Evolutionary conservation across 2,113 vertebrate genomes (phyloP), one percentile per base, ranked within the genome.

Genomic region (Accipiter virgatus): DNA sequence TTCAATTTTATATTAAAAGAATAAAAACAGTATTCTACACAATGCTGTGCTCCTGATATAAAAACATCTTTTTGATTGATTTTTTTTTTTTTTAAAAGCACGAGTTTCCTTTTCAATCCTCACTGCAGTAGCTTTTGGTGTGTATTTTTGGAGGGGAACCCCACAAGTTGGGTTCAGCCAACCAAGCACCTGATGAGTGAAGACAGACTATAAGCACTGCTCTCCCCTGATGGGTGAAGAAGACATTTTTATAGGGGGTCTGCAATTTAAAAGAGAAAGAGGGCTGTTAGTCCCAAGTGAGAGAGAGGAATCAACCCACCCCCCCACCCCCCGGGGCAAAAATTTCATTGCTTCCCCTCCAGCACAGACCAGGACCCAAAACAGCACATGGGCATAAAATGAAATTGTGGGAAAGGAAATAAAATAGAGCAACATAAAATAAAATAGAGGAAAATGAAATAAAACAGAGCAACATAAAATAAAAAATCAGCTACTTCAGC

Each of bases 261-360:
- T 99, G 99, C 96, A 98, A 98, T 99, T 99, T 98, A 99, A 99
- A 98, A 99, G 97, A 98, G 96, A 98, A 97, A 99, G 56, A 97
- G 78, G 77, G 80, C 45, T 34, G n/a, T 97, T 97, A 98, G 96
- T 96, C 53, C 38, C 2, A 23, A 6, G 7, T 15, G 65, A 52
- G 25, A 47, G 9, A 70, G 17, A 85, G 80, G 55, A 79, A 83
- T 42, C 38, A 17, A 40, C 36, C 40, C 40, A 3, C 4, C 6
- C 14, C 4, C 5, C 12, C 45, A 20, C 19, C 7, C 21, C 8
- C 29, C 0, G 0, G 8, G 20, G 25, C 7, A 61, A 45, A 62
- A n/a, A 40, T 1, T 8, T 6, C 31, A 38, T 17, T 11, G 4
- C 26, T 66, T 74, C 43, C 77, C 58, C 62, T 66, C 65, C 66